phyloP scores from a whole-genome alignment of 2,888 invertebrate genomes.

The Arrhopalites spinosus region DNA sequence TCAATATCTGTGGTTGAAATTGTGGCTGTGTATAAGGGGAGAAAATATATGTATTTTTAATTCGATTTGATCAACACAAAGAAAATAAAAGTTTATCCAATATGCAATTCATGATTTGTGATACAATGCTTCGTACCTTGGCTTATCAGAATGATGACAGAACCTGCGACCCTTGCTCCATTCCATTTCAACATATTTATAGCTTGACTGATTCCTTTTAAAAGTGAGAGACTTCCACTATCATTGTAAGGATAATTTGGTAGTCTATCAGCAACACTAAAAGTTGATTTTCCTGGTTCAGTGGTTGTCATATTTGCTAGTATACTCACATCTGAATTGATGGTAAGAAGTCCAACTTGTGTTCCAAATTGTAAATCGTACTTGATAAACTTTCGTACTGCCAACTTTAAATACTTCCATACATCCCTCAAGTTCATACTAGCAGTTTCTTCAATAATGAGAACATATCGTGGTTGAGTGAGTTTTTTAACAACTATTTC shows the following conservation, averaged over 20 bases:
- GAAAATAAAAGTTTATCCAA: too few species aligned
- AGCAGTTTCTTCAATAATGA: slow-evolving; percentile 66
- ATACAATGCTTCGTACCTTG: slow-evolving; percentile 66
- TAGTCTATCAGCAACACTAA: slow-evolving; percentile 54
- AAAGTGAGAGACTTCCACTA: slow-evolving; percentile 45
- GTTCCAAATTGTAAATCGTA: slow-evolving; percentile 61
- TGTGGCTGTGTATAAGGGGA: slow-evolving; percentile 39
- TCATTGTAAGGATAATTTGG: slow-evolving; percentile 54
- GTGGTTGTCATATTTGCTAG: slow-evolving; percentile 54
- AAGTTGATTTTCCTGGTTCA: slow-evolving; percentile 31
- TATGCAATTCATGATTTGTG: too few species aligned
- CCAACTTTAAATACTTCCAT: slow-evolving; percentile 66
- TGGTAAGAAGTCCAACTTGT: slow-evolving; percentile 58
- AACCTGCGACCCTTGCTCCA: slow-evolving; percentile 60
- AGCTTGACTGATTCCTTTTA: slow-evolving; percentile 54
- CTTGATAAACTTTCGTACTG: slow-evolving; percentile 66
- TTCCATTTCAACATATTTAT: slow-evolving; percentile 61
- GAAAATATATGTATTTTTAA: too few species aligned
- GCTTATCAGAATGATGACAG: slow-evolving; percentile 65
- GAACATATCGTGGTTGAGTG: slow-evolving; percentile 64
- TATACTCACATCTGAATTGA: slow-evolving; percentile 55
- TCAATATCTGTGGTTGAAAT: slow-evolving; percentile 60
- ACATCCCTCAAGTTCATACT: slow-evolving; percentile 66
- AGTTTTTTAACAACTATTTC: slow-evolving; percentile 64
- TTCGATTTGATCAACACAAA: too few species aligned